Evolutionary conservation across 2,113 vertebrate genomes (phyloP), one percentile per base, ranked within the genome.

Genomic region (Syrrhaptes paradoxus): DNA sequence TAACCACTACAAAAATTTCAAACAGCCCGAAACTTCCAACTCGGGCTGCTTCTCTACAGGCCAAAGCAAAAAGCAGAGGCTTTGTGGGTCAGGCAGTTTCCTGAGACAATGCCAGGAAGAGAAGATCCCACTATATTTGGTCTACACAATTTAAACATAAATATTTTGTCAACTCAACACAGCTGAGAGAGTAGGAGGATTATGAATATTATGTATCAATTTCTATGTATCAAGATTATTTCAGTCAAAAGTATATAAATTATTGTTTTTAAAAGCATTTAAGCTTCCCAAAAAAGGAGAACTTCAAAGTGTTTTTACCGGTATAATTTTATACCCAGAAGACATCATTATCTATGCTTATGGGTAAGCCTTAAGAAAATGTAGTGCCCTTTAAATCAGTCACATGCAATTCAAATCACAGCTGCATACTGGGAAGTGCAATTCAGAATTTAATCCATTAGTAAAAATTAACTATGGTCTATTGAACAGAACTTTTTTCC

Each of bases 371-470:
- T 77, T 67, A 74, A 82, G 48, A 96, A 91, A 87, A 89, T 61
- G 18, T 49, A 75, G 62, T 70, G 58, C 31, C 78, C 71, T 96
- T 93, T 92, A 94, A 70, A 90, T 87, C 79, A 89, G 49, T 48
- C 76, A 81, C 51, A 43, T 81, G 81, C 67, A 92, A 95, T 93
- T 90, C 80, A 89, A 89, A 87, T 95, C 86, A 96, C 79, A 92
- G 85, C 74, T 95, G 67, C 87, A 79, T 24, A 75, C 25, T 65
- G 91, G 65, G 43, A 90, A 70, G 28, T 31, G 3, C 51, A 77
- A 81, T 51, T 70, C 59, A 88, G 51, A 93, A 85, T 54, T 71
- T 72, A 70, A 72, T 73, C 74, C 62, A 70, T 58, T 66, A 76
- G 58, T 61, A 91, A 93, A 94, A 93, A 43, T 36, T 36, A 82